Evolutionary conservation across 2,797 vertebrate genomes (phyloP), one percentile per base, ranked within the genome.

Genomic region (Peromyscus melanophrys): DNA sequence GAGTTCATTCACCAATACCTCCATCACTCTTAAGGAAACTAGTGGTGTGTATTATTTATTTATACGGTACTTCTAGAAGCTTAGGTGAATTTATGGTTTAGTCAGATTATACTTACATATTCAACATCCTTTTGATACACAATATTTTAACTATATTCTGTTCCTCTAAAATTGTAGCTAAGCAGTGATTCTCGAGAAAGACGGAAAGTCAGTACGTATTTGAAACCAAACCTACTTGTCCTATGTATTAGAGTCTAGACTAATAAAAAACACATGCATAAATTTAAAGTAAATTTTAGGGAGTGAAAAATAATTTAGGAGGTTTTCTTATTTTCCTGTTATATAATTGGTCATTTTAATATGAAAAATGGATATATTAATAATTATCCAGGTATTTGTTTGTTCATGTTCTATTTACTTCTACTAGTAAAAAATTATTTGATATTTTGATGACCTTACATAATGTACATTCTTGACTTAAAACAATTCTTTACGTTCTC

Each of bases 271-370:
- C 31, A 84, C 13, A 49, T 88, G 4, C 31, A 71, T 17, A 75
- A 37, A 75, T 2, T 55, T 91, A 63, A 55, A 76, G 34, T 75
- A 4, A 93, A 80, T 89, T 86, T 92, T 46, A 89, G 31, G 7
- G 17, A 77, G 40, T 57, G 3, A 82, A n/a, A 91, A 13, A 23
- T 89, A 89, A 37, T 84, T 85, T 43, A 31, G 16, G 40, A 63
- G 2, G 0, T 92, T 92, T 90, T 94, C 43, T 80, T 55, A 78
- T 71, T 95, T 95, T 49, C 37, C 19, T 4, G 77, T 96, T 59
- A 80, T 67, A 81, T 34, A 80, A 82, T 63, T 94, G 91, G 19
- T 49, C 84, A 83, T 80, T 95, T 83, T 94, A 61, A 80, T 1
- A 71, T 61, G 52, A 76, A 76, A 43, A 61, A 61, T 31, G 25